phyloP scores from a whole-genome alignment of 2,113 vertebrate genomes.

The Halichoerus grypus region DNA sequence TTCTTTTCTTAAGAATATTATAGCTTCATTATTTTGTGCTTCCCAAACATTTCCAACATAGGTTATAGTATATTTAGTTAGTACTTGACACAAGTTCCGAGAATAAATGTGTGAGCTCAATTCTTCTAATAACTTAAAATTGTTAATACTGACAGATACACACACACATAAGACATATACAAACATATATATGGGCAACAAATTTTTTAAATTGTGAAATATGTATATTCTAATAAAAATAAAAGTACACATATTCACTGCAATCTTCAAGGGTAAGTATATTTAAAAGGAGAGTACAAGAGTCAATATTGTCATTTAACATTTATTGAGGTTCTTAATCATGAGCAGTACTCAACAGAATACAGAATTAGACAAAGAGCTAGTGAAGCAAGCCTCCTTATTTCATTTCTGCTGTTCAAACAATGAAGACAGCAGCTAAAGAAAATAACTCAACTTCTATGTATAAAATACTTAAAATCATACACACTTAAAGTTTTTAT shows the following conservation, averaged over 20 bases:
- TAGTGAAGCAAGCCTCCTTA: background rate
- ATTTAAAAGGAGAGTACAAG: constrained; percentile 18
- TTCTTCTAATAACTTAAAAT: background rate
- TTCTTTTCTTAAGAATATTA: constrained; percentile 4
- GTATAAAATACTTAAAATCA: constrained; percentile 4
- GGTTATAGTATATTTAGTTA: background rate
- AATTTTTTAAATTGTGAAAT: background rate
- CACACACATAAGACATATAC: background rate
- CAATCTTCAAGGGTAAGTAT: background rate
- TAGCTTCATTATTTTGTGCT: constrained; percentile 1
- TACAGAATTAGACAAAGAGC: background rate
- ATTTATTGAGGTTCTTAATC: constrained; percentile 24
- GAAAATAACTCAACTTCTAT: background rate
- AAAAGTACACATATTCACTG: background rate
- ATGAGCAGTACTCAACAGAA: background rate
- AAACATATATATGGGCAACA: background rate
- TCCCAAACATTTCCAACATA: background rate
- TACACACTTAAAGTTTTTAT: background rate
- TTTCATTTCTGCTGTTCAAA: constrained; percentile 48
- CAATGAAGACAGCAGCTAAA: background rate
- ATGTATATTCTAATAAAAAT: background rate
- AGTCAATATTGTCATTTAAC: background rate
- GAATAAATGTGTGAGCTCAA: background rate
- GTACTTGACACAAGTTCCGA: background rate
- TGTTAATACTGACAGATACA: background rate